These are phyloP conservation scores for Ara ararauna DNA, from an alignment of 2,797 vertebrate species.

Conservation along the genomic window DNA sequence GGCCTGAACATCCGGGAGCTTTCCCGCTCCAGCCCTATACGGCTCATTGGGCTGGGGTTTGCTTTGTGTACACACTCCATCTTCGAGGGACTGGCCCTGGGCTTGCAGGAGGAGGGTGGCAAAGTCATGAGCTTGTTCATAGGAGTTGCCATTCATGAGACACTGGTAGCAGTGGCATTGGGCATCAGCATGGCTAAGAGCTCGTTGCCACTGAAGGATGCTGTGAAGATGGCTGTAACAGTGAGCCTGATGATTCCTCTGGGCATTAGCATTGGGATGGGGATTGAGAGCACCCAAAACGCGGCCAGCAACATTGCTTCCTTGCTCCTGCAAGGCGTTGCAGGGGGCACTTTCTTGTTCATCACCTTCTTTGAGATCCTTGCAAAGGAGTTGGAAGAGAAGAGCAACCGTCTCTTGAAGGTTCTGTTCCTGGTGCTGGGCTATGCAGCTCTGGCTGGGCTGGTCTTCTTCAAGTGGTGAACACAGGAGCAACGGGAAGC, in stretches of 20 bases:
- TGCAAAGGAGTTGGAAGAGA: constrained; percentile 89
- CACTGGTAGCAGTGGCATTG: constrained; percentile 86
- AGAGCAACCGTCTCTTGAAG: constrained; percentile 88
- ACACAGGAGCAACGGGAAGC: fast-evolving
- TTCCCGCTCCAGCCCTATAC: constrained; percentile 79
- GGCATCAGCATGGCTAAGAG: constrained; percentile 89
- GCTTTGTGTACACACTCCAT: constrained; percentile 90
- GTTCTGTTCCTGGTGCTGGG: constrained; percentile 91
- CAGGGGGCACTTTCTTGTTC: constrained; percentile 91
- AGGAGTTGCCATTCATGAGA: constrained; percentile 91
- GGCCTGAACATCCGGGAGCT: constrained; percentile 78
- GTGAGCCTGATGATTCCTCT: constrained; percentile 91
- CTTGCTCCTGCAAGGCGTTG: constrained; percentile 88
- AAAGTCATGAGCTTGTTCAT: constrained; percentile 86
- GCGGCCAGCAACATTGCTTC: constrained; percentile 81
- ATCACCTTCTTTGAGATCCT: constrained; percentile 94
- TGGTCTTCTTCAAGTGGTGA: constrained; percentile 91
- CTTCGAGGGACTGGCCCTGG: constrained; percentile 92
- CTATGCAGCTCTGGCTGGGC: constrained; percentile 82
- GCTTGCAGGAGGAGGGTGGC: constrained; percentile 86
- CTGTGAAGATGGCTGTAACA: constrained; percentile 81
- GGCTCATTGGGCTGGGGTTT: constrained; percentile 86
- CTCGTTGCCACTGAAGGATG: constrained; percentile 80
- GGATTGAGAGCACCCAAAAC: constrained; percentile 83
- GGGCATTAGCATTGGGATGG: constrained; percentile 86